Evolutionary conservation across 2,797 vertebrate species (phyloP), one percentile per base, ranked within the genome.

Genomic region (Paguma larvata): DNA sequence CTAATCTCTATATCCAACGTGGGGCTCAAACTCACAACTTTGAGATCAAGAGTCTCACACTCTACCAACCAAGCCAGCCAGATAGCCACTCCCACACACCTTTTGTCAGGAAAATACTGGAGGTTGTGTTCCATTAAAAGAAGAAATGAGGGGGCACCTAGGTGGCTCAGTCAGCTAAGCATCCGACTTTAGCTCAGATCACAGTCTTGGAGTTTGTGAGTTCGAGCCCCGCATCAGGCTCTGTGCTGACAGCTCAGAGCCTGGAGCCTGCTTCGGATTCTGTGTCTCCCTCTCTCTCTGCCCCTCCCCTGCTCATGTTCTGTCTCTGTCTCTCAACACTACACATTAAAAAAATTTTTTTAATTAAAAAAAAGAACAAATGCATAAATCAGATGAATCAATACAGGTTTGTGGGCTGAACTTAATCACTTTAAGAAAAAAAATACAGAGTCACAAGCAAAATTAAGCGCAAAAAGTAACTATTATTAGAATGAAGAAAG

Each of bases 381-480:
- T 30, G 25, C 8, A 15, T 8, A 62, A 62, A 34, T 77, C 67
- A 84, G 8, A 82, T 34, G 23, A 59, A 16, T 53, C 2, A 16
- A 48, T 53, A 21, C 2, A 68, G 14, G 9, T 75, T 41, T 88
- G 12, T 46, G 44, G 18, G 48, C 38, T 75, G 67, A 90, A 25
- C 32, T 70, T 38, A 56, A 46, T 46, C 56, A 87, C 25, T 8
- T 68, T 63, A 70, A 48, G 59, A 92, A 68, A 89, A 73, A 70
- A 19, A 72, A 59, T 41, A 34, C 46, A 84, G 44, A 85, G 21
- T 80, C 79, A 94, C 34, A 88, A 56, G 63, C 11, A 95, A 96
- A 91, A 53, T 86, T 19, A 62, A 21, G 21, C 48, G 34, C 70
- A 32, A 67, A 89, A 87, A 85, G 41, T 78, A 70, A 78, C 53